phyloP scores from a whole-genome alignment of 2,888 invertebrate genomes.

The Laspeyria flexula region DNA sequence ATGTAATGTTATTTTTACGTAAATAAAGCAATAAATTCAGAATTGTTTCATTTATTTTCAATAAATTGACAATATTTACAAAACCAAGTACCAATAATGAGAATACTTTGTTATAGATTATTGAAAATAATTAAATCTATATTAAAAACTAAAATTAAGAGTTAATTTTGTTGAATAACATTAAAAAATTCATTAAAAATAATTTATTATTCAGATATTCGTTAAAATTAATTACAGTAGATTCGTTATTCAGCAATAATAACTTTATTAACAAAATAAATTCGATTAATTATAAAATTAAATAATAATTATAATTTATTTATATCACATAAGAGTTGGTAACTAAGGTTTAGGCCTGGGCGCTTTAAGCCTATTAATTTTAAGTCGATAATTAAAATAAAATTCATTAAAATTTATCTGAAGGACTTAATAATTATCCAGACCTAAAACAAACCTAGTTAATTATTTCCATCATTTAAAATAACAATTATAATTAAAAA shows the following conservation, averaged over 20 bases:
- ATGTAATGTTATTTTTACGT: neutral
- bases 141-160: constrained; percentile 5
- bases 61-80: constrained; percentile 44
- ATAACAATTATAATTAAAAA: too few species aligned
- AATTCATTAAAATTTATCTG: too few species aligned
- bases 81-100: constrained; percentile 45
- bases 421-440: too few species aligned
- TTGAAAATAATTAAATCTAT: constrained; percentile 11
- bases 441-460: too few species aligned
- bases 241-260: constrained; percentile 12
- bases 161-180: neutral
- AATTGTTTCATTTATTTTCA: constrained; percentile 22
- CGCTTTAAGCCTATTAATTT: too few species aligned
- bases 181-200: neutral
- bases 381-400: too few species aligned
- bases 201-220: neutral
- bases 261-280: constrained; percentile 7
- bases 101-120: constrained; percentile 25
- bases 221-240: neutral
- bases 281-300: constrained; percentile 16
- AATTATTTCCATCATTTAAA: neutral
- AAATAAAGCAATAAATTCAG: neutral
- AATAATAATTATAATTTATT: constrained; percentile 20
- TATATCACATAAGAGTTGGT: constrained; percentile 40
- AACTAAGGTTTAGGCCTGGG: neutral